Conservation (phyloP, 2,113 vertebrate genomes). For the Sisor rabdophorus region DNA sequence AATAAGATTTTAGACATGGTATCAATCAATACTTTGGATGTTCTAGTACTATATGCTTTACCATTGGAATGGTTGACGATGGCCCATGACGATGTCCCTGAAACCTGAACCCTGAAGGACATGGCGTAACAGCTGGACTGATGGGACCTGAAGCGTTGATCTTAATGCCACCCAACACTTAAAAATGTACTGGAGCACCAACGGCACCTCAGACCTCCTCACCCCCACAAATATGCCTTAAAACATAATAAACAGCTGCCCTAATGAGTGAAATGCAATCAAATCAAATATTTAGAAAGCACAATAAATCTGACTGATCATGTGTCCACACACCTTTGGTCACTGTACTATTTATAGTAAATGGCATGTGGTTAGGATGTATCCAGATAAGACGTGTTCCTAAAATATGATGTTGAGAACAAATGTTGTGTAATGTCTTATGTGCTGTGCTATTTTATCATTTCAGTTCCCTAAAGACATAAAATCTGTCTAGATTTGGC, state of each 20-base stretch:
- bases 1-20: too few species aligned
- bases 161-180: too few species aligned
- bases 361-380: neutral
- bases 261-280: neutral
- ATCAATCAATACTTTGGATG: too few species aligned
- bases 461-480: neutral
- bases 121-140: too few species aligned
- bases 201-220: neutral
- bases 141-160: too few species aligned
- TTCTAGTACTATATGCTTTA: too few species aligned
- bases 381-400: neutral
- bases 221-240: neutral
- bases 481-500: too few species aligned
- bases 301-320: neutral
- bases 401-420: neutral
- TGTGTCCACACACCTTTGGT: neutral
- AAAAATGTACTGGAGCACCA: too few species aligned
- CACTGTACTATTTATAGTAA: neutral
- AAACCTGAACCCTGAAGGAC: too few species aligned
- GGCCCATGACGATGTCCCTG: too few species aligned
- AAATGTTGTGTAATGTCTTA: neutral
- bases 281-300: neutral
- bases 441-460: too few species aligned
- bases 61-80: too few species aligned
- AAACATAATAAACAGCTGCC: neutral